Base-by-base conservation (phyloP, 2,113 vertebrate genomes). In the Platichthys stellatus region DNA sequence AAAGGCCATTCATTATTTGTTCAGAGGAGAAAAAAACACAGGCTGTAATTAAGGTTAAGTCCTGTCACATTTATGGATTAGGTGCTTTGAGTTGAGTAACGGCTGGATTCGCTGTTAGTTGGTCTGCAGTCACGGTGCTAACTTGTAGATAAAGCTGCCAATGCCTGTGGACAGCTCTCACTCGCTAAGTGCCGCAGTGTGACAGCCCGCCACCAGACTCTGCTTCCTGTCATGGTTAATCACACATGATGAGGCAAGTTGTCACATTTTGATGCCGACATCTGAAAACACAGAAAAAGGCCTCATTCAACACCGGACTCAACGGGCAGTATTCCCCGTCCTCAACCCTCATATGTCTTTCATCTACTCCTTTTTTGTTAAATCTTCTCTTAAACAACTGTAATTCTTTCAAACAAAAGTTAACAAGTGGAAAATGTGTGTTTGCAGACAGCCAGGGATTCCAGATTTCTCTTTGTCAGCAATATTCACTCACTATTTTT, bases 201-300 rank as follows among this genome's bases (percentile, higher is more conserved):
- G 72, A 89, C 75, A 69, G 78, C 12, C 49, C 69, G 74, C 21
- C 58, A 70, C 45, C 66, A 49, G 65, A 66, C 74, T 74, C 65
- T 56, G 72, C 62, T 75, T 74, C 69, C 70, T 87, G 80, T 85
- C 83, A 77, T 38, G 54, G 28, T 63, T 68, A 73, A 83, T 87
- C 77, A 65, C 11, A 49, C 14, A 35, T 54, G 76, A 74, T 63
- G 60, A 70, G 69, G 45, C 35, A 35, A 61, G 43, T 38, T 80
- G 72, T 47, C 63, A 79, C 31, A 82, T 77, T 79, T 53, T 56
- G 69, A 80, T 60, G 64, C 56, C 3, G 65, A 74, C 66, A 60
- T 72, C 26, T 51, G 23, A 38, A 79, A 77, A 71, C 26, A 47
- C 12, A 18, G 49, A 54, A n/a, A 54, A 70, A 71, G 12, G 18